Evolutionary conservation across 2,888 invertebrate genomes (phyloP).

Genomic region (Maniola hyperantus): DNA sequence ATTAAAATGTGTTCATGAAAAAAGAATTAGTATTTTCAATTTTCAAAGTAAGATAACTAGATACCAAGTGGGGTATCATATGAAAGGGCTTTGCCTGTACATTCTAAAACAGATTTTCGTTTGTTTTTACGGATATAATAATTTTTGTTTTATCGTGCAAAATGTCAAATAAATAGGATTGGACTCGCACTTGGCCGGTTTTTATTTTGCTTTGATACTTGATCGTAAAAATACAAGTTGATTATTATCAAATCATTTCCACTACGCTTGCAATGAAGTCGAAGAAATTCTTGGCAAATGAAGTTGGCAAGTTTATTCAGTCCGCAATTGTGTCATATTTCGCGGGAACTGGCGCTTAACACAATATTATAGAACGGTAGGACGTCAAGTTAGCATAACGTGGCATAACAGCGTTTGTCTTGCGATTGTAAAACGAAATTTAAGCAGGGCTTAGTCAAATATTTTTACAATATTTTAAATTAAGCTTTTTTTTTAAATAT

Average conservation of each 20-base stretch:
- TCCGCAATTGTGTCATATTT: slow-evolving; percentile 68
- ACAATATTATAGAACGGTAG: slow-evolving; percentile 70
- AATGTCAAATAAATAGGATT: too few species aligned
- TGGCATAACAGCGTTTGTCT: slow-evolving; percentile 50
- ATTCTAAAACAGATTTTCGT: too few species aligned
- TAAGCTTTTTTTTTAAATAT: neutral
- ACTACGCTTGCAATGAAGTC: slow-evolving; percentile 39
- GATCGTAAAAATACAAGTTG: slow-evolving; percentile 29
- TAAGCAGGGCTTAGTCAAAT: slow-evolving; percentile 33
- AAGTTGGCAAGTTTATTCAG: slow-evolving; percentile 66
- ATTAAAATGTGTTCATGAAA: too few species aligned
- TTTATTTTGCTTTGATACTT: too few species aligned
- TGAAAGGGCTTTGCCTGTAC: too few species aligned
- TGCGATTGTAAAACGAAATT: slow-evolving; percentile 54
- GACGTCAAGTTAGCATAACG: slow-evolving; percentile 69
- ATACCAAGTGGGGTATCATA: too few species aligned
- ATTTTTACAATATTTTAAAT: neutral
- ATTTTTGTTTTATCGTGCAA: too few species aligned
- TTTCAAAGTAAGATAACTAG: too few species aligned
- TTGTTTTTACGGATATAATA: too few species aligned
- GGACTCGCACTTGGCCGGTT: too few species aligned
- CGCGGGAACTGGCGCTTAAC: slow-evolving; percentile 64
- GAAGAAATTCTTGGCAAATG: slow-evolving; percentile 53
- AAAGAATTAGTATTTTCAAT: too few species aligned
- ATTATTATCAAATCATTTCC: slow-evolving; percentile 26